Evolutionary conservation across 2,888 invertebrate genomes (phyloP), one percentile per base, ranked within the genome.

Genomic region (Cheilosia grossa): DNA sequence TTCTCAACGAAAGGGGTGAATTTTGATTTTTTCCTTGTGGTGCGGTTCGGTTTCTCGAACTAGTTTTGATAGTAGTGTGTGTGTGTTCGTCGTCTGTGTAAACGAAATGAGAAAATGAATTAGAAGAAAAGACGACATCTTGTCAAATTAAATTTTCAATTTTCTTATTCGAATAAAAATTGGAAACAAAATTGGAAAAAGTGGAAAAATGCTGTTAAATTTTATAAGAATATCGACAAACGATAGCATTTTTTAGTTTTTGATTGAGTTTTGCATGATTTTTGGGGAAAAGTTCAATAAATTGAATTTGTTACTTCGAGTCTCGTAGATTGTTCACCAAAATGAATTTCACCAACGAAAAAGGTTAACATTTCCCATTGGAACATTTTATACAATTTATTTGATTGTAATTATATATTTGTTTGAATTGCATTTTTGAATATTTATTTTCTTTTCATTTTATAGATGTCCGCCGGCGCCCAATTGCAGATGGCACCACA

Each of bases 401-500:
- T 7, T n/a, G 51, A 37, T 75, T 73, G 2, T 44, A 24, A 47
- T n/a, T 15, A 33, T 21, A 78, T 59, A 69, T 24, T 49, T 75
- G 19, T 19, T 19, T 73, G 89, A 89, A 90, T 94, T 61, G n/a
- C 1, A 15, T 7, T n/a, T 44, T 54, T 56, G 3, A 6, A 21
- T 24, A 44, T 64, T 24, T 3, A 78, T 47, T 82, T 74, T 51
- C 78, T 21, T 37, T 19, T 75, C 90, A 90, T 19, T 75, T 90
- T 90, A 90, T 94, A 97, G 97, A 97, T 97, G 97, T 97, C 97
- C 95, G 97, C 97, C 95, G 97, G 97, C 94, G 96, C 97, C 94
- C 97, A 97, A 95, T 95, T 97, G 96, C 97, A 97, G 96, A 97
- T 97, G 97, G 97, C 97, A 96, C 97, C 97, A 93, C 97, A 97